A percentile compares a stretch with the other conserved stretches of the same genome.
Conservation (phyloP, 1,140 invertebrate genomes). For the Zaprionus taronus region DNA sequence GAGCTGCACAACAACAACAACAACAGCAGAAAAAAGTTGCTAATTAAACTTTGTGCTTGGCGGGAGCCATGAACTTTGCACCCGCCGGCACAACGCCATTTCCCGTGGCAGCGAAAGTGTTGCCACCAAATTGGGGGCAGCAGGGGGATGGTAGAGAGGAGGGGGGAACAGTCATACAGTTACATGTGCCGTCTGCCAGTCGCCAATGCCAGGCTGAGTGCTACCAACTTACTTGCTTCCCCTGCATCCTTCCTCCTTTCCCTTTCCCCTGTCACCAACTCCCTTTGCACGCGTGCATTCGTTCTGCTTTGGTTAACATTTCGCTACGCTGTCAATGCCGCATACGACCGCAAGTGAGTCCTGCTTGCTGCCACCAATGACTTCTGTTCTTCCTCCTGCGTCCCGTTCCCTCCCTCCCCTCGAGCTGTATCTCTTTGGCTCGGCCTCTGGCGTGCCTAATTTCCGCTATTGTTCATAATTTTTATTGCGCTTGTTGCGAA, state of each 20-base stretch:
- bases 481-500: conserved; percentile 84
- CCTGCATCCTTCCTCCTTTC: neutral
- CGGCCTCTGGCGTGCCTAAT: conserved; percentile 68
- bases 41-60: conserved; percentile 79
- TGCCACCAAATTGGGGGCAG: conserved; percentile 46
- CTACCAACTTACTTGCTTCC: neutral
- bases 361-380: conserved; percentile 37
- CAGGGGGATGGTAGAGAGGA: neutral
- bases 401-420: neutral
- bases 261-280: neutral
- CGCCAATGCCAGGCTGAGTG: conserved; percentile 21
- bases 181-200: conserved; percentile 19
- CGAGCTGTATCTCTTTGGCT: conserved; percentile 13
- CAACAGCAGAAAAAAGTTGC: conserved; percentile 62
- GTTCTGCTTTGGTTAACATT: conserved; percentile 78
- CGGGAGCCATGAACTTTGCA: conserved; percentile 59
- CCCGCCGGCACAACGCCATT: conserved; percentile 34
- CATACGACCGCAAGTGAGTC: conserved; percentile 60
- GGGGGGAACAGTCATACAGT: neutral
- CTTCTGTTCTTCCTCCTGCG: conserved; percentile 32
- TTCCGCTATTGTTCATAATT: conserved; percentile 83
- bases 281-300: conserved; percentile 56
- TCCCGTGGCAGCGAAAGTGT: conserved; percentile 67
- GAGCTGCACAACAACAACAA: conserved; percentile 13
- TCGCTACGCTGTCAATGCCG: conserved; percentile 77